phyloP scores from a whole-genome alignment of 1,140 invertebrate species.

The Diabrotica undecimpunctata region DNA sequence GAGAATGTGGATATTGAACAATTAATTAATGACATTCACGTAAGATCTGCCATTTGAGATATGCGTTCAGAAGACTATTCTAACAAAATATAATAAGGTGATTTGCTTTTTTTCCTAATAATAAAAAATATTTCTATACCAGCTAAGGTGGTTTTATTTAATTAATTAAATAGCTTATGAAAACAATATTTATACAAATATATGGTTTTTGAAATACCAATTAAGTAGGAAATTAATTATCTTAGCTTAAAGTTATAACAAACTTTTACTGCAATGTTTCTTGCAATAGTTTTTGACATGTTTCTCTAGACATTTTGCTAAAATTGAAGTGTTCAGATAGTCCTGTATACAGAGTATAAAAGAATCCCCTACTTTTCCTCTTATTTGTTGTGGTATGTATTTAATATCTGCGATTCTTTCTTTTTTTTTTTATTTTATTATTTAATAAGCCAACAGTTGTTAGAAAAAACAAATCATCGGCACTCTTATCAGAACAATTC shows the following conservation, averaged over 20 bases:
- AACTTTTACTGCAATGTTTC: conserved; percentile 17
- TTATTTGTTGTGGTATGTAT: conserved; percentile 6
- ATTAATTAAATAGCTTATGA: too few species aligned
- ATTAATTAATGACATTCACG: conserved; percentile 12
- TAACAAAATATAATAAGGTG: conserved; percentile 19
- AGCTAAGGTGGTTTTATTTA: too few species aligned
- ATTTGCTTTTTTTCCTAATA: too few species aligned
- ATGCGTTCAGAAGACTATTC: conserved; percentile 16
- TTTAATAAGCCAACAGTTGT: background rate
- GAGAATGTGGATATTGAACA: conserved; percentile 11
- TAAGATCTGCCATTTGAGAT: conserved; percentile 15
- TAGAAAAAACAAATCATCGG: conserved; percentile 8
- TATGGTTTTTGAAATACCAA: too few species aligned
- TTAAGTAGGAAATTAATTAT: conserved; percentile 8
- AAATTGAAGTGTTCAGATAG: conserved; percentile 5
- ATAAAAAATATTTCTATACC: too few species aligned
- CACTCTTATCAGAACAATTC: conserved; percentile 2
- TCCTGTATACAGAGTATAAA: conserved; percentile 3
- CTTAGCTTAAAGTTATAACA: conserved; percentile 18
- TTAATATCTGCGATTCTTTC: conserved; percentile 13
- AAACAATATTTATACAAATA: conserved; percentile 11
- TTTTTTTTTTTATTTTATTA: conserved; percentile 11
- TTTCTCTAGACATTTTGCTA: conserved; percentile 12
- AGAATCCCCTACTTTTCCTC: conserved; percentile 11
- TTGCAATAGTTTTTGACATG: conserved; percentile 9